Base-by-base conservation (phyloP, 2,797 vertebrate species). In the Tadarida brasiliensis region DNA sequence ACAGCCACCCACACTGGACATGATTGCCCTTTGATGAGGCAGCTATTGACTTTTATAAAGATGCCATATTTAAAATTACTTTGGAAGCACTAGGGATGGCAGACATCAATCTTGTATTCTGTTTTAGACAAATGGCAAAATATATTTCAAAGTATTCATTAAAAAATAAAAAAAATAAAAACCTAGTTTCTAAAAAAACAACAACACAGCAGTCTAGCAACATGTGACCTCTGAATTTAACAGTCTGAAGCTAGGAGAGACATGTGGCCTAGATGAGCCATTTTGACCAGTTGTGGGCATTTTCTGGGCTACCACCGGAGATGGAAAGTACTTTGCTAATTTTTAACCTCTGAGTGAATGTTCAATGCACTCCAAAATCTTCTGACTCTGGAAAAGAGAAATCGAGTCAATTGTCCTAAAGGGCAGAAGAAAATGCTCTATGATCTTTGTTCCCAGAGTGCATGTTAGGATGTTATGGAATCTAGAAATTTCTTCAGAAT, bases 1-100 rank as follows among this genome's bases (percentile, higher is more conserved):
- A 98, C 97, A 98, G 97, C 98, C 98, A 96, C 98, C 98, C 98
- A 98, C 98, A 97, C 94, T 98, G 97, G 98, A 98, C 96, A 98
- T 97, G 98, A 98, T 95, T 98, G 98, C 98, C 98, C 98, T 98
- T 99, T 98, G 98, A 98, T 98, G 98, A 98, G 96, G 95, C 97
- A 98, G 97, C 97, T 97, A 98, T 97, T 98, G 98, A 99, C 98
- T 98, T 98, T 98, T 98, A 98, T 98, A 97, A 98, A 98, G 97
- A 98, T 98, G 98, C 98, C 98, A 98, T 95, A 98, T 98, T 98
- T 98, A 98, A 98, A 98, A 98, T 98, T 98, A 98, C 98, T 98
- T 97, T 98, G 98, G 98, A 98, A 98, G 97, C 97, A 97, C 97
- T 95, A 96, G 95, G 94, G 96, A 98, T 98, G 98, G 98, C 96